A percentile compares a stretch with the other conserved stretches of the same genome.
Conservation (phyloP, 2,797 vertebrate species). For the Cyclura pinguis region DNA sequence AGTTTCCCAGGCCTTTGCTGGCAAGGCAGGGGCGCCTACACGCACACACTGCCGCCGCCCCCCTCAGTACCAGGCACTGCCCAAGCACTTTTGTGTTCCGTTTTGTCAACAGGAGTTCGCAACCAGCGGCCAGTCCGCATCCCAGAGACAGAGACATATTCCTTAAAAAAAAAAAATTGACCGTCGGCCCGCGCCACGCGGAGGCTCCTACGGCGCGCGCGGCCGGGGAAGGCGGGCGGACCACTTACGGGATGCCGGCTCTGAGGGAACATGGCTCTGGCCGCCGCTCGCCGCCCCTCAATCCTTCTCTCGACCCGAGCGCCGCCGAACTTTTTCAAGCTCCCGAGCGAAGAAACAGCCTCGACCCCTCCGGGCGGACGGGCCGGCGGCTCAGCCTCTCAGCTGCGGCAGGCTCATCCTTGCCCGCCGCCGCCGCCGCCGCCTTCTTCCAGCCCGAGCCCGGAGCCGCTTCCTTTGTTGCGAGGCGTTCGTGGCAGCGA, state of each 20-base stretch:
- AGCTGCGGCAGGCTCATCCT: constrained; percentile 44
- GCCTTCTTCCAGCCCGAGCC: constrained; percentile 23
- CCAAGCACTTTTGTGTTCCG: no score
- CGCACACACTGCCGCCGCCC: no score
- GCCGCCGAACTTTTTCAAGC: constrained; percentile 68
- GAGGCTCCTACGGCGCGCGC: no score
- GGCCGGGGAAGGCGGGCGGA: not conserved
- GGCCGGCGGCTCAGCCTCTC: not conserved
- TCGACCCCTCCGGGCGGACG: no score
- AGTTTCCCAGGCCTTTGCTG: constrained; percentile 22
- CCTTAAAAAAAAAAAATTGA: no score
- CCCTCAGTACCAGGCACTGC: not conserved
- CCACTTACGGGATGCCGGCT: constrained; percentile 94
- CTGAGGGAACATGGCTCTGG: constrained; percentile 91
- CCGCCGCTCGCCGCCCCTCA: constrained; percentile 16
- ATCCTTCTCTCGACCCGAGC: constrained; percentile 66
- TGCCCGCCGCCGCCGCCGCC: not conserved
- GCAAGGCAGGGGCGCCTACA: not conserved
- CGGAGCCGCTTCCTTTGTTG: constrained; percentile 39
- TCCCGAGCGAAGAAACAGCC: not conserved
- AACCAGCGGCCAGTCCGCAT: no score
- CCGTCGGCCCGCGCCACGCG: no score
- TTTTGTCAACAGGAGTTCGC: no score
- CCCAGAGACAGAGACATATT: no score
- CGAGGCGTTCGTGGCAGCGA: not conserved